Conservation (phyloP, 2,797 vertebrate genomes). For the Myotis planiceps region DNA sequence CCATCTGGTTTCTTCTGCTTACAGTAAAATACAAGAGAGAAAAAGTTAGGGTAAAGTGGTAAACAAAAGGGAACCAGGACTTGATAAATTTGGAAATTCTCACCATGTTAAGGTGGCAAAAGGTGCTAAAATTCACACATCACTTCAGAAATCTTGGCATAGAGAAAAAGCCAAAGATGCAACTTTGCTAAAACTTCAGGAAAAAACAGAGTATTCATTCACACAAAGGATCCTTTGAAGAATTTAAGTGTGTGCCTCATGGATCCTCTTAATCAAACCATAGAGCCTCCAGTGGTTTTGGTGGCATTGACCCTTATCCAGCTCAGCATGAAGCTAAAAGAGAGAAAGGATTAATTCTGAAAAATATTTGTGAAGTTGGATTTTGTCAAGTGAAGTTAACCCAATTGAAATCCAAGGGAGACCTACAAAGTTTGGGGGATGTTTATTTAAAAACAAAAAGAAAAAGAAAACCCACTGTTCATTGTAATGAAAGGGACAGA, state of each 20-base stretch:
- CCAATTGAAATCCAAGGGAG: neutral
- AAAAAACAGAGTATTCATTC: neutral
- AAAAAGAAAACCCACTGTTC: neutral
- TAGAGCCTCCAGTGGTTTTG: neutral
- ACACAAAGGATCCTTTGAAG: neutral
- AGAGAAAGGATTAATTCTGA: neutral
- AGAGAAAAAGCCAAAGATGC: neutral
- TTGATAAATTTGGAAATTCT: neutral
- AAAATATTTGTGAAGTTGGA: neutral
- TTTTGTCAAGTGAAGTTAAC: constrained; percentile 1
- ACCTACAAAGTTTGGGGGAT: neutral
- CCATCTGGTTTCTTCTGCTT: neutral
- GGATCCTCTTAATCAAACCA: neutral
- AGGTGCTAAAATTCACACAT: neutral
- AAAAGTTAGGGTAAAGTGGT: neutral
- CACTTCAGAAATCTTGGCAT: neutral
- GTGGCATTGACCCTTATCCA: neutral
- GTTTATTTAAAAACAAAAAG: neutral
- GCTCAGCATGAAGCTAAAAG: neutral
- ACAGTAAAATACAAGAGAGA: neutral
- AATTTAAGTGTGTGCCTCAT: neutral
- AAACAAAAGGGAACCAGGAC: neutral
- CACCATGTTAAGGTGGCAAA: neutral
- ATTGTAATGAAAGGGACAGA: neutral
- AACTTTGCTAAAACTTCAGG: neutral